A percentile compares a stretch with the other conserved stretches of the same genome.
These are phyloP conservation scores for Ondatra zibethicus DNA, from an alignment of 2,113 vertebrate genomes.

Conservation along the genomic window DNA sequence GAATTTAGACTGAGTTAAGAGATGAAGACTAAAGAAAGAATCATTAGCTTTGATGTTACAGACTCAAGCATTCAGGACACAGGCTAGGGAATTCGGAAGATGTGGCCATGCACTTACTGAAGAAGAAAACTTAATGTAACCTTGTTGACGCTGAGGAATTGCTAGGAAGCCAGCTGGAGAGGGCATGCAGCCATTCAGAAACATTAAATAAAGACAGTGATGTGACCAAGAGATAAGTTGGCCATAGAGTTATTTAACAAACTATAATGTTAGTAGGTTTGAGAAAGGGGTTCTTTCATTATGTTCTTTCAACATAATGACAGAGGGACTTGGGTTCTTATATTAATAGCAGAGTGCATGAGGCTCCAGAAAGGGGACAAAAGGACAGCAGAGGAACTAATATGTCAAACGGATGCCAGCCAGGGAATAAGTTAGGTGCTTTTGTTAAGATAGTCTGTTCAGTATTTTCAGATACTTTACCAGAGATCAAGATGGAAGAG, in stretches of 20 bases:
- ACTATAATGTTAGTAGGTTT: not conserved
- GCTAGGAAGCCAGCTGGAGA: not conserved
- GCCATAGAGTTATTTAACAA: not conserved
- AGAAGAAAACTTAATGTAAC: not conserved
- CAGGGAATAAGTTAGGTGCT: not conserved
- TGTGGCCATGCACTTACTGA: not conserved
- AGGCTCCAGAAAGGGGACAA: not conserved
- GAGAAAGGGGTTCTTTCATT: too few species aligned
- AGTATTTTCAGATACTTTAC: constrained; percentile 6
- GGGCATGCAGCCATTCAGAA: not conserved
- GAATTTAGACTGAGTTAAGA: not conserved
- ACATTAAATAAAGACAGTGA: not conserved
- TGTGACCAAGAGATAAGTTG: not conserved
- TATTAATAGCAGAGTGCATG: not conserved
- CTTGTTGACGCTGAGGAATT: not conserved
- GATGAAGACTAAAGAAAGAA: not conserved
- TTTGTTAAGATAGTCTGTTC: not conserved
- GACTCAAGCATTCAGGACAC: not conserved
- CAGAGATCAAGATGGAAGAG: not conserved
- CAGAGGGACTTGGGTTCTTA: not conserved
- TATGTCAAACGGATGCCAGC: not conserved
- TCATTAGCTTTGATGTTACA: not conserved
- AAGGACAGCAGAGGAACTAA: not conserved
- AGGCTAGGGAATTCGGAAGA: constrained; percentile 20
- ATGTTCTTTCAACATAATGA: too few species aligned